Evolutionary conservation across 2,888 invertebrate genomes (phyloP), one percentile per base, ranked within the genome.

Genomic region (Germaria angustata): DNA sequence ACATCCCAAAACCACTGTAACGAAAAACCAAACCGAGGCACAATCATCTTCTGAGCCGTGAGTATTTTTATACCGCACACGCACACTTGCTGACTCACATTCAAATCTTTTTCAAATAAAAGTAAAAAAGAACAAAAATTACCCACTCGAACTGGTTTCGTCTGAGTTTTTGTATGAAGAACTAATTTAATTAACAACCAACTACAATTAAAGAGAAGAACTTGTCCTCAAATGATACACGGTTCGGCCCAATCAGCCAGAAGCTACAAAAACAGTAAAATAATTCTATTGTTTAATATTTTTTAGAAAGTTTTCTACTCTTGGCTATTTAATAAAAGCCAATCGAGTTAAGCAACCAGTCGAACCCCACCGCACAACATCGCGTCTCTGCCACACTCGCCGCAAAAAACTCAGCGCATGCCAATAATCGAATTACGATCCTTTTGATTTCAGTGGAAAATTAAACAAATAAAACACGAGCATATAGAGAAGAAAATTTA

Each of bases 101-200:
- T 13, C 32, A 13, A 11, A 17, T 36, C 46, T 34, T 34, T 20
- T 34, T n/a, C 24, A 44, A 63, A 61, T n/a, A 55, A 28, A 20
- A 24, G n/a, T 46, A 11, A 51, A 66, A 46, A 53, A 53, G 3
- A 66, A 20, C 8, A 59, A 61, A 46, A 46, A 66, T 15, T 24
- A 66, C 32, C 41, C 39, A 79, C 69, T 76, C 66, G 24, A 76
- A 75, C 66, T 71, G 20, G 24, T 71, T 75, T 39, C 39, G 57
- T 22, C 15, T 9, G 4, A 49, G 39, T 51, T 68, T 59, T 59
- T 77, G 22, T 61, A 41, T 69, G 66, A 59, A 51, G 61, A 84
- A 84, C 78, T 85, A 84, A 85, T 84, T 85, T 82, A 84, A 85
- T 84, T 85, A 84, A 84, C 85, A 78, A 78, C 81, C 80, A 4